phyloP scores from a whole-genome alignment of 2,888 invertebrate species.

The Nymphalis c-album region DNA sequence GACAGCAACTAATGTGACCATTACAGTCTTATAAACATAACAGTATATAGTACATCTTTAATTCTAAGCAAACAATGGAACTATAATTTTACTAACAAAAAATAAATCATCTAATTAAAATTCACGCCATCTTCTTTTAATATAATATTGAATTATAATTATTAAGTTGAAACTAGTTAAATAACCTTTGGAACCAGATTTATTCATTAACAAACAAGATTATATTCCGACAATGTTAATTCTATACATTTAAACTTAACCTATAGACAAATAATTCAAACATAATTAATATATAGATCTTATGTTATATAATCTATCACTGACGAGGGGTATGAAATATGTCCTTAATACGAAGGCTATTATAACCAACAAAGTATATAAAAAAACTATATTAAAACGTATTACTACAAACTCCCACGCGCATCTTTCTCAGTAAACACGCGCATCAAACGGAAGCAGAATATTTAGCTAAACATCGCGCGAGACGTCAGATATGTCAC shows the following conservation, averaged over 20 bases:
- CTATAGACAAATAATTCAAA: no score
- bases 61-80: conserved; percentile 17
- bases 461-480: conserved; percentile 35
- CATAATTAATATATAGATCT: no score
- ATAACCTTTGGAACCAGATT: no score
- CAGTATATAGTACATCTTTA: background rate
- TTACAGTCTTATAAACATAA: background rate
- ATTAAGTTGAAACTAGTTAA: no score
- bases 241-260: no score
- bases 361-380: background rate
- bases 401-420: background rate
- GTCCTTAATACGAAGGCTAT: no score
- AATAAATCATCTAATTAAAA: background rate
- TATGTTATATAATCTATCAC: no score
- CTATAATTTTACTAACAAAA: conserved; percentile 11
- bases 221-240: no score
- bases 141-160: no score
- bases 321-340: no score
- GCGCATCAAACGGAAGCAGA: conserved; percentile 34
- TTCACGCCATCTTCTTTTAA: background rate
- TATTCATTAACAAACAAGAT: no score
- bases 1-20: conserved; percentile 5
- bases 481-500: conserved; percentile 30
- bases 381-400: background rate
- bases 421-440: conserved; percentile 19